Base-by-base conservation (phyloP, 2,797 vertebrate species). In the Sebastes kiyomatsui region DNA sequence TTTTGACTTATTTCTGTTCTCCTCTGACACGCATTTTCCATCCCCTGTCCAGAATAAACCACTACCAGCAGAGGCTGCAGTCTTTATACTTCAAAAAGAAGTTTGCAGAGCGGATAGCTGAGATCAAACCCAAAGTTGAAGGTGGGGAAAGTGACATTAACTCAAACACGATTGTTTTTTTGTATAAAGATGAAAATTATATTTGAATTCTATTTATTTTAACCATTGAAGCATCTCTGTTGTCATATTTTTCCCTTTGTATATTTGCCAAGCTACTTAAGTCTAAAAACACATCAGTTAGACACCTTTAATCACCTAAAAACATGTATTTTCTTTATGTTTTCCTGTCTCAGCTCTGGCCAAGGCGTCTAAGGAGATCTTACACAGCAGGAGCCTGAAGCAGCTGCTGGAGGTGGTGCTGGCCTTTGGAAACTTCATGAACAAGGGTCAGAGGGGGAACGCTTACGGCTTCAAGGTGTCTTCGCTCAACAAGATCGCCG, bases 351-450 rank as follows among this genome's bases (percentile, higher is more conserved):
- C 87, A 99, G 99, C 98, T 10, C 96, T 99, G 88, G 94, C 93
- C 1, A 95, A 94, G 5, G 97, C 97, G 1, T 99, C 97, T 12
- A 97, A 97, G 89, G 97, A 99, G 28, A 95, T 98, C 10, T 94
- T 99, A 69, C 97, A 97, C 84, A 99, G 98, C 90, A 94, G 90
- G 66, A 98, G 95, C 92, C 94, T 99, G 79, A 97, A 96, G 95
- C 98, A 99, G 94, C 95, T 99, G 84, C 77, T 99, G 86, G 99
- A 99, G 91, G 98, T 99, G 91, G 98, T 99, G 79, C 94, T 99
- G 92, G 98, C 99, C n/a, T 99, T 99, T 25, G 99, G 99, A 70
- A 99, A 99, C 96, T 99, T 99, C 93, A 99, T 99, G 99, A 99
- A 99, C 94, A 99, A 99, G 90, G 99, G 99, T 81, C 99, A 98